phyloP scores from a whole-genome alignment of 2,113 vertebrate species.

The Triplophysa tibetana region DNA sequence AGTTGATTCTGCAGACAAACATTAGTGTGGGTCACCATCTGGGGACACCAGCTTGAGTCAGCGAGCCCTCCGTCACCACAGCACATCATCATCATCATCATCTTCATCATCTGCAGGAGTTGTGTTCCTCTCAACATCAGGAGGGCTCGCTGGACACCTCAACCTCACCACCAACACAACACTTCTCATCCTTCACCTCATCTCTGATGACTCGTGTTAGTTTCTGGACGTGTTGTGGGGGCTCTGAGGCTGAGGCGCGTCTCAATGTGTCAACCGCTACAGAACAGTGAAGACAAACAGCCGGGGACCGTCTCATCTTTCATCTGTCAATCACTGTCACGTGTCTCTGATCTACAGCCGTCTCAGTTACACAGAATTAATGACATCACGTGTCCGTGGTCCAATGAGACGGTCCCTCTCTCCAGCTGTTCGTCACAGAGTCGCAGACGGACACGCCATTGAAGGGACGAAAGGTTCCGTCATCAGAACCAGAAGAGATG shows the following conservation, averaged over 20 bases:
- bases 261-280: constrained; percentile 90
- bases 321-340: no score
- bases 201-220: no score
- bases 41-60: constrained; percentile 84
- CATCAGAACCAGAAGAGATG: constrained; percentile 54
- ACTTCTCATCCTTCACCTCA: no score
- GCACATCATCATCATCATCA: no score
- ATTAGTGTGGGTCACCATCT: constrained; percentile 80
- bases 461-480: constrained; percentile 81
- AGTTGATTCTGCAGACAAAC: constrained; percentile 85
- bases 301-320: constrained; percentile 68
- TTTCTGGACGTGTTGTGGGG: background rate
- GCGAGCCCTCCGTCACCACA: constrained; percentile 22
- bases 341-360: no score
- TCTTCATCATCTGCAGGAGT: no score
- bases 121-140: no score
- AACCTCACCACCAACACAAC: no score
- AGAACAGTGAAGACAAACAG: constrained; percentile 90
- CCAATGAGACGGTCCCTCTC: constrained; percentile 67
- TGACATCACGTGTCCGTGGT: constrained; percentile 6
- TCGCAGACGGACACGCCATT: constrained; percentile 79
- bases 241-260: constrained; percentile 71
- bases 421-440: constrained; percentile 76
- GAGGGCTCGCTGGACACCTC: no score
- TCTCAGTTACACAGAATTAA: no score